phyloP scores from a whole-genome alignment of 2,888 invertebrate species.

The Drosophila setosimentum region DNA sequence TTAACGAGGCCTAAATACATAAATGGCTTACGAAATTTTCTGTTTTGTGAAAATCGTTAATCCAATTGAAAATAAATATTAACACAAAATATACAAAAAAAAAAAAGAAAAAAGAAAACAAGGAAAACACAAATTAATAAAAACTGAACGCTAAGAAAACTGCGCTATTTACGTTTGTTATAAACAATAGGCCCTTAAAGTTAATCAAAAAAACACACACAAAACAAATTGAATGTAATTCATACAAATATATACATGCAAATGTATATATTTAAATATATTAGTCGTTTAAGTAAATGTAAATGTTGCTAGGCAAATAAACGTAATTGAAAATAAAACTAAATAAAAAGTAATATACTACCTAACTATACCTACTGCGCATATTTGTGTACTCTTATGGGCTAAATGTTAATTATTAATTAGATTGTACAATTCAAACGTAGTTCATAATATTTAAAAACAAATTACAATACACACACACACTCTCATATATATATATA shows the following conservation, averaged over 20 bases:
- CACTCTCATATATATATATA: neutral
- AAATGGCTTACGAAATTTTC: slow-evolving; percentile 42
- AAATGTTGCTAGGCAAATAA: slow-evolving; percentile 77
- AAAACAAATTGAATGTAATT: slow-evolving; percentile 73
- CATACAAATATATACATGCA: slow-evolving; percentile 33
- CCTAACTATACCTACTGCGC: slow-evolving; percentile 52
- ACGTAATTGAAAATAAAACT: slow-evolving; percentile 35
- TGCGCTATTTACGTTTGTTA: slow-evolving; percentile 56
- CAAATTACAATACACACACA: slow-evolving; percentile 39
- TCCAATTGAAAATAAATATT: slow-evolving; percentile 29
- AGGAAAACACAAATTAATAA: neutral
- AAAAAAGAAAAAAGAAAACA: neutral
- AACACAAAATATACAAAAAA: neutral
- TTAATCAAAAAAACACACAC: slow-evolving; percentile 40
- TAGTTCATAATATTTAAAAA: slow-evolving; percentile 77
- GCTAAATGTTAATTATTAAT: slow-evolving; percentile 80
- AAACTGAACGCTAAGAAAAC: slow-evolving; percentile 43
- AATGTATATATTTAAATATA: slow-evolving; percentile 27
- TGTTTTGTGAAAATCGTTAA: slow-evolving; percentile 45
- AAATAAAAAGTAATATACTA: slow-evolving; percentile 31
- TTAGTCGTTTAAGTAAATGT: slow-evolving; percentile 61
- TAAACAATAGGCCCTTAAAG: slow-evolving; percentile 34
- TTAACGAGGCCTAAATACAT: slow-evolving; percentile 9
- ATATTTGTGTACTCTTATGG: slow-evolving; percentile 71
- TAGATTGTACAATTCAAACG: slow-evolving; percentile 79